Conservation (phyloP, 2,113 vertebrate species). For the Mustela nigripes region DNA sequence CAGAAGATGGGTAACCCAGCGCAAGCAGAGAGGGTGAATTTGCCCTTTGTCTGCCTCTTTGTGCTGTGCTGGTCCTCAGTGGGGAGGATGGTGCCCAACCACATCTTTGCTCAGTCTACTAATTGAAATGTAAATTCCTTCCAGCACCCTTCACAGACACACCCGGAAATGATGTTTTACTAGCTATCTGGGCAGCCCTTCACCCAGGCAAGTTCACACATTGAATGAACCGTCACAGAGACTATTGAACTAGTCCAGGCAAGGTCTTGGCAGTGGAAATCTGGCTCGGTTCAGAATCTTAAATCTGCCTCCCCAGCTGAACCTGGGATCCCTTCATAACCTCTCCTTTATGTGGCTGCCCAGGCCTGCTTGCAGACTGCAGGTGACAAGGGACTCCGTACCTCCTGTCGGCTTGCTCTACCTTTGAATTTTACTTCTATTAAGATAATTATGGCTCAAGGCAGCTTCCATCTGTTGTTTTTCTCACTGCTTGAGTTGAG, state of each 20-base stretch:
- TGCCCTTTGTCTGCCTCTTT: background rate
- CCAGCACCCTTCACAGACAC: background rate
- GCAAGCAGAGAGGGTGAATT: background rate
- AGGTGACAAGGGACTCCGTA: background rate
- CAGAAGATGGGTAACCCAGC: background rate
- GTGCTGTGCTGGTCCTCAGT: background rate
- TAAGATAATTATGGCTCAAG: background rate
- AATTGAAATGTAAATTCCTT: background rate
- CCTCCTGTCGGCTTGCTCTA: background rate
- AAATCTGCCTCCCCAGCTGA: background rate
- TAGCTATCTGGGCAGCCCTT: background rate
- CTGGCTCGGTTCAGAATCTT: background rate
- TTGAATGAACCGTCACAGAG: background rate
- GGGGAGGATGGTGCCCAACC: background rate
- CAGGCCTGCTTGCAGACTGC: background rate
- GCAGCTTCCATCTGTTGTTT: background rate
- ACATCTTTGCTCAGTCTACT: background rate
- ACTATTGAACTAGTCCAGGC: background rate
- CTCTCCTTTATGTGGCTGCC: background rate
- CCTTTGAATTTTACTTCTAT: background rate
- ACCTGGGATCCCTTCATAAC: background rate
- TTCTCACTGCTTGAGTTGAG: background rate
- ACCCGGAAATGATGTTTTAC: background rate
- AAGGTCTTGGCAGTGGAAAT: background rate
- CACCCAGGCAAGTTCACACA: background rate